A percentile compares a stretch with the other conserved stretches of the same genome.
These are phyloP conservation scores for Trissolcus basalis DNA, from an alignment of 1,140 invertebrate species.

Conservation along the genomic window DNA sequence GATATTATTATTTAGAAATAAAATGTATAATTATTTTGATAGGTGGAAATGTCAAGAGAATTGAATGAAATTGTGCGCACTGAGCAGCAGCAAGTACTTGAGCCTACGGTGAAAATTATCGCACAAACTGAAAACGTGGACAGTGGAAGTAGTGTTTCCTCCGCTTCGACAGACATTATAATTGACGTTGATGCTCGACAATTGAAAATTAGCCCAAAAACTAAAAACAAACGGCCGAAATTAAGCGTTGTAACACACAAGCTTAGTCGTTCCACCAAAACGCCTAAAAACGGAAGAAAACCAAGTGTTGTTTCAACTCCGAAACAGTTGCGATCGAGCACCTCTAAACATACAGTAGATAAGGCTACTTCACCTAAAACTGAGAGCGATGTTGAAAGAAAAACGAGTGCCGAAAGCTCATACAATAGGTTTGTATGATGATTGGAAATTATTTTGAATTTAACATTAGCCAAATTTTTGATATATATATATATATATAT, in stretches of 20 bases:
- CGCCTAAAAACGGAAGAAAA: slow-evolving; percentile 46
- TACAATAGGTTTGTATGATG: slow-evolving; percentile 27
- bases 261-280: slow-evolving; percentile 19
- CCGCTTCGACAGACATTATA: slow-evolving; percentile 56
- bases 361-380: slow-evolving; percentile 23
- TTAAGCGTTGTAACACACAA: slow-evolving; percentile 25
- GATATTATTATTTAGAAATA: too few species aligned
- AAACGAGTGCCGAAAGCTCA: slow-evolving; percentile 28
- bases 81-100: slow-evolving; percentile 50
- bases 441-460: neutral
- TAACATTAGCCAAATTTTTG: neutral
- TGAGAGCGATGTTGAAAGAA: slow-evolving; percentile 16
- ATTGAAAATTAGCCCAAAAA: slow-evolving; percentile 63
- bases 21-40: slow-evolving; percentile 25
- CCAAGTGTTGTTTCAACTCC: slow-evolving; percentile 14
- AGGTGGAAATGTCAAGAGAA: slow-evolving; percentile 56
- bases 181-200: slow-evolving; percentile 64
- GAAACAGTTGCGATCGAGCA: slow-evolving; percentile 20
- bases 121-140: slow-evolving; percentile 57
- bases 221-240: slow-evolving; percentile 14
- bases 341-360: slow-evolving; percentile 38
- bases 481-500: slow-evolving; percentile 22
- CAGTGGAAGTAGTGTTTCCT: slow-evolving; percentile 62
- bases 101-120: slow-evolving; percentile 66
- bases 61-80: slow-evolving; percentile 1